Conservation (phyloP, 2,797 vertebrate genomes). For the Rhodeus uyekii region DNA sequence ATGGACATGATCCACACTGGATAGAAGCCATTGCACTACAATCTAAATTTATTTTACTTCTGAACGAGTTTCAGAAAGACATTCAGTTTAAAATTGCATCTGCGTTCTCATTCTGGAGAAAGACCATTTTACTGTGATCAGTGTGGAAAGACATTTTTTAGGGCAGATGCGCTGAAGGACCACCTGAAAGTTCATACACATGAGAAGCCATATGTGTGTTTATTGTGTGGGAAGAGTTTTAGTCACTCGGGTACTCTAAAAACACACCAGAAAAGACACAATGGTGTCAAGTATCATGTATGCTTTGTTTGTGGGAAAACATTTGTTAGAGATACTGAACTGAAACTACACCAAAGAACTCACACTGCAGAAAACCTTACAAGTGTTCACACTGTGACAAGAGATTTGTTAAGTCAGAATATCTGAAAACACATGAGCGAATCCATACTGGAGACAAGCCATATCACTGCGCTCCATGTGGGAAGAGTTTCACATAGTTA, state of each 20-base stretch:
- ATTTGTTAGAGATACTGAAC: not conserved
- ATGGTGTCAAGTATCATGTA: not conserved
- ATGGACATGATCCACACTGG: too few relatives aligned
- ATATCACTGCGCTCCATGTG: not conserved
- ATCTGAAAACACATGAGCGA: not conserved
- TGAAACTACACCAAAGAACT: not conserved
- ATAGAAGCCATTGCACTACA: too few relatives aligned
- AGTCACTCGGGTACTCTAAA: not conserved
- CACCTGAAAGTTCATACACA: not conserved
- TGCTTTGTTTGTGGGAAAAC: not conserved
- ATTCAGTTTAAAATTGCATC: not conserved
- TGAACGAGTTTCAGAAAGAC: not conserved
- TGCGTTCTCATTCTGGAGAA: not conserved
- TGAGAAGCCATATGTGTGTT: not conserved
- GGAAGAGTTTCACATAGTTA: not conserved
- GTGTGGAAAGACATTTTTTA: not conserved
- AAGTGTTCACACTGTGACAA: not conserved
- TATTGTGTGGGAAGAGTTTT: not conserved
- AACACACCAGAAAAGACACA: not conserved
- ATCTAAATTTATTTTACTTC: too few relatives aligned
- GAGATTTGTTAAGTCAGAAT: fast-evolving
- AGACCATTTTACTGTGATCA: not conserved
- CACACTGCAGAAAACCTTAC: not conserved
- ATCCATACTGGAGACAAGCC: not conserved
- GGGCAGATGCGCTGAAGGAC: not conserved